A percentile compares a stretch with the other conserved stretches of the same genome.
These are phyloP conservation scores for Zaprionus davidi DNA, from an alignment of 1,140 invertebrate species.

Conservation along the genomic window DNA sequence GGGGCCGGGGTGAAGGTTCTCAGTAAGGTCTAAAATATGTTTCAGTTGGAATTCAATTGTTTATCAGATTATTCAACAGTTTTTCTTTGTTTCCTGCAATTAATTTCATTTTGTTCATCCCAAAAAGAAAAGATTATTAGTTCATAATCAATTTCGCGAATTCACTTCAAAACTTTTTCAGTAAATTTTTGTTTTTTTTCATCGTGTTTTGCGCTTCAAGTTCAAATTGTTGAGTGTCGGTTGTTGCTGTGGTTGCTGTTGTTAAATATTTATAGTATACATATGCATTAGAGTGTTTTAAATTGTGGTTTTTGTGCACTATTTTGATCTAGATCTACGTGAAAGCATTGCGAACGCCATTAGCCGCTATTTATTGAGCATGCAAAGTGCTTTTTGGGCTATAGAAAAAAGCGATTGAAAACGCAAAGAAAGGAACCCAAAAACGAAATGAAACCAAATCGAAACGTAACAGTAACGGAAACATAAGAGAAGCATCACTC, in stretches of 20 bases:
- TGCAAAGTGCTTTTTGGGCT: slow-evolving; percentile 69
- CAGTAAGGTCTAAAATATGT: background rate
- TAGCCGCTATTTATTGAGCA: slow-evolving; percentile 54
- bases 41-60: background rate
- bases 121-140: background rate
- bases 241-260: slow-evolving; percentile 2
- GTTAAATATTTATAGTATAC: background rate
- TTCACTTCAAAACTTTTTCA: slow-evolving; percentile 21
- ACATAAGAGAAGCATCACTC: slow-evolving; percentile 25
- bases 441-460: slow-evolving; percentile 20
- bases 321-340: slow-evolving; percentile 39
- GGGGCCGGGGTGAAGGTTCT: background rate
- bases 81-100: background rate
- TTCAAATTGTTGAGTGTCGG: slow-evolving; percentile 32
- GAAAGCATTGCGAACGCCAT: slow-evolving; percentile 52
- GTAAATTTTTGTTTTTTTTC: slow-evolving; percentile 10
- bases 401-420: slow-evolving; percentile 45
- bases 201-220: slow-evolving; percentile 20
- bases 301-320: slow-evolving; percentile 47
- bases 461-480: slow-evolving; percentile 1
- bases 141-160: slow-evolving; percentile 17
- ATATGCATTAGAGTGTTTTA: slow-evolving; percentile 9
- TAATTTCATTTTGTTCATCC: background rate
- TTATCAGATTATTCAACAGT: background rate
- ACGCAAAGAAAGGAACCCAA: slow-evolving; percentile 25